Percentiles rank a stretch among this genome's conserved stretches.
phyloP scores from a whole-genome alignment of 2,113 vertebrate genomes.

The Solea solea region DNA sequence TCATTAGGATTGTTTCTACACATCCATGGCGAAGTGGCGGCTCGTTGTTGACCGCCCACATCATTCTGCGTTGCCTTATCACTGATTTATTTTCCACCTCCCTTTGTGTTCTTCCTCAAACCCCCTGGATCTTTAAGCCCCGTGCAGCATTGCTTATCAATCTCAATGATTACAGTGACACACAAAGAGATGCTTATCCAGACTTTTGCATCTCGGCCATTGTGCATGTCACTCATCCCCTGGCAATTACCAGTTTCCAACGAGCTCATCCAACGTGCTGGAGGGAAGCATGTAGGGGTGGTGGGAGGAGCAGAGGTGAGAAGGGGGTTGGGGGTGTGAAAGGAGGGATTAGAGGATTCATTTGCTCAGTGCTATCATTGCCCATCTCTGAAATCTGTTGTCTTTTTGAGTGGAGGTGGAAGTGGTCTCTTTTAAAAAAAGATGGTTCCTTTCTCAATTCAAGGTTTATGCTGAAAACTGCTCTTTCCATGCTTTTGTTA shows the following conservation, averaged over 20 bases:
- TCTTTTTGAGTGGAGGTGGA: constrained; percentile 13
- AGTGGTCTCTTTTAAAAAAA: constrained; percentile 20
- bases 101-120: constrained; percentile 28
- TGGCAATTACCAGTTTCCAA: constrained; percentile 63
- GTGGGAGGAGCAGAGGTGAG: constrained; percentile 47
- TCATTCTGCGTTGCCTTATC: constrained; percentile 28
- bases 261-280: constrained; percentile 49
- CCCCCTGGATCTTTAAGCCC: constrained; percentile 18
- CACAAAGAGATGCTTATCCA: constrained; percentile 55
- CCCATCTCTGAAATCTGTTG: constrained; percentile 44
- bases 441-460: constrained; percentile 15
- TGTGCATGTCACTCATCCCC: constrained; percentile 68
- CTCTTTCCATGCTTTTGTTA: constrained; percentile 25
- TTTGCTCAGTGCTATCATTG: constrained; percentile 42
- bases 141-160: constrained; percentile 11
- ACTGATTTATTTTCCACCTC: constrained; percentile 38
- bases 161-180: constrained; percentile 45
- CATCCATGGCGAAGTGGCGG: constrained; percentile 11
- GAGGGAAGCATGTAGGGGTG: constrained; percentile 35
- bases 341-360: constrained; percentile 61
- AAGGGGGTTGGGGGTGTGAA: constrained; percentile 54
- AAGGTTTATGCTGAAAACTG: constrained; percentile 7
- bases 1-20: background rate
- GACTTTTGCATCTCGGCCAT: constrained; percentile 46
- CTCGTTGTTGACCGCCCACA: background rate